Evolutionary conservation across 2,113 vertebrate genomes (phyloP).

Genomic region (Petrocephalus microphthalmus): DNA sequence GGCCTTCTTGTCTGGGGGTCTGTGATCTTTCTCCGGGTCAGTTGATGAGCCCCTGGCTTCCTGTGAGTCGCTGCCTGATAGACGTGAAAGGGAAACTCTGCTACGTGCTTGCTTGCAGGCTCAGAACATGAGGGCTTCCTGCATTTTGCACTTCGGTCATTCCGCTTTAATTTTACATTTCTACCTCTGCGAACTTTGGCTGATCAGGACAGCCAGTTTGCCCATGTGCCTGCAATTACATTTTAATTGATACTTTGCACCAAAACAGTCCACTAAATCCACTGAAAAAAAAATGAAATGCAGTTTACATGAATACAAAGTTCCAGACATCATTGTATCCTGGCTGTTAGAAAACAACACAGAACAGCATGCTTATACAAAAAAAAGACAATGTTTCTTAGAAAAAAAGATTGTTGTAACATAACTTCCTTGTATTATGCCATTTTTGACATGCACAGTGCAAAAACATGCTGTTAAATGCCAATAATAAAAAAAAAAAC

Average conservation of each 20-base stretch:
- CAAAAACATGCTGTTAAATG: not conserved
- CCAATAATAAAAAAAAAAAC: not conserved
- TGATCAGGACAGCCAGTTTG: not conserved
- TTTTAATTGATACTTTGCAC: not conserved
- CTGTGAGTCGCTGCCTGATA: not conserved
- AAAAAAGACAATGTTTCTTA: not conserved
- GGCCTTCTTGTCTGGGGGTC: slow-evolving; percentile 24
- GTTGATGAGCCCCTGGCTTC: not conserved
- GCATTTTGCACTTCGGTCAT: not conserved
- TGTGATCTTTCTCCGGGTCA: not conserved
- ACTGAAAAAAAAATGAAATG: not conserved
- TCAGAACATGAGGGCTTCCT: not conserved
- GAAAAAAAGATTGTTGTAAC: not conserved
- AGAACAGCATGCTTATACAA: not conserved
- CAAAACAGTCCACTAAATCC: not conserved
- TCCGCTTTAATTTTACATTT: not conserved
- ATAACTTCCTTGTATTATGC: not conserved
- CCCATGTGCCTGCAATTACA: not conserved
- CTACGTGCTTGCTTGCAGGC: not conserved
- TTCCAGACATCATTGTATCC: not conserved
- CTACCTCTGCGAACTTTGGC: not conserved
- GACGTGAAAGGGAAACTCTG: not conserved
- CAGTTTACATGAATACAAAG: not conserved
- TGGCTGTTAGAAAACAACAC: not conserved
- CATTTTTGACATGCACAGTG: not conserved